These are phyloP conservation scores for Oryzias curvinotus DNA, from an alignment of 2,113 vertebrate genomes.

Conservation along the genomic window DNA sequence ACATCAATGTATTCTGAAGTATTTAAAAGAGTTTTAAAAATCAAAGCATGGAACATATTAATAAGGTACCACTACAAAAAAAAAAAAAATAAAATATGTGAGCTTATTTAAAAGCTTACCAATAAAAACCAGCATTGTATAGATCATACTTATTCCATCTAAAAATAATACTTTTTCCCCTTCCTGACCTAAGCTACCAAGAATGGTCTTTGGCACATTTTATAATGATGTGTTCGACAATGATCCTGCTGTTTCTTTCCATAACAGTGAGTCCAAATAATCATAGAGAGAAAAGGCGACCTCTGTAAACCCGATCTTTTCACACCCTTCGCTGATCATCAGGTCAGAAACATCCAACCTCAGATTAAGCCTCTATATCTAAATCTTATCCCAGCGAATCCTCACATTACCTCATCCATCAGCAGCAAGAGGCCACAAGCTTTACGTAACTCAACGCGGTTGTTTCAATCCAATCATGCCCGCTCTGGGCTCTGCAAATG, in stretches of 20 bases:
- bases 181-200: constrained; percentile 6
- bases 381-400: constrained; percentile 35
- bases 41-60: no score
- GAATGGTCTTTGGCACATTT: background rate
- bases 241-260: constrained; percentile 1
- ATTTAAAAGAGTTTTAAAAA: no score
- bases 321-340: constrained; percentile 40
- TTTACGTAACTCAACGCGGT: constrained; percentile 35
- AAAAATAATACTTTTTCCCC: constrained; percentile 1
- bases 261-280: constrained; percentile 32
- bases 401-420: constrained; percentile 37
- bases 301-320: constrained; percentile 39
- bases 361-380: constrained; percentile 18
- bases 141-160: background rate
- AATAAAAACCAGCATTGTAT: background rate
- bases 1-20: no score
- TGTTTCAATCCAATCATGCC: constrained; percentile 50
- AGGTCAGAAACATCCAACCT: constrained; percentile 39
- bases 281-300: constrained; percentile 37
- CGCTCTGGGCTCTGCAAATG: constrained; percentile 23
- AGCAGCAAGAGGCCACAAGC: constrained; percentile 18
- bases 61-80: no score
- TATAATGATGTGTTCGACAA: no score
- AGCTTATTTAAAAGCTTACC: no score
- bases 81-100: no score